phyloP scores from a whole-genome alignment of 2,113 vertebrate genomes.

The Leptodactylus fuscus region DNA sequence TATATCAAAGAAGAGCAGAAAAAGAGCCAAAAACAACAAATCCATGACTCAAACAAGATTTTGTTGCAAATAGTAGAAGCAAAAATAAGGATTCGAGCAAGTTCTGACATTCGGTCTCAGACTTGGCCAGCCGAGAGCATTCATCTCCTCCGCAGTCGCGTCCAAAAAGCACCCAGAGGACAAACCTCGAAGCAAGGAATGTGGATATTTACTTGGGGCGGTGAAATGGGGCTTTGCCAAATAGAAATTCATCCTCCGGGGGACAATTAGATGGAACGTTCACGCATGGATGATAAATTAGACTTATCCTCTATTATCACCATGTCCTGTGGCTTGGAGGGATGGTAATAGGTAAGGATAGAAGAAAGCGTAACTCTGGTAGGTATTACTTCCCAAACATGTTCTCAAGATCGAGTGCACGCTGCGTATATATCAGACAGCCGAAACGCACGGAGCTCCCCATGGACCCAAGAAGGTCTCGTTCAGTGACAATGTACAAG shows the following conservation, averaged over 20 bases:
- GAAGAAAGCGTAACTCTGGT: slow-evolving; percentile 37
- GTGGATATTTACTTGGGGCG: slow-evolving; percentile 44
- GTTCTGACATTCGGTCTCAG: slow-evolving; percentile 10
- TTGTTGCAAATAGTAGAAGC: background rate
- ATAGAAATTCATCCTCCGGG: slow-evolving; percentile 12
- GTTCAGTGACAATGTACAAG: slow-evolving; percentile 29
- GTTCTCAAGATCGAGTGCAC: slow-evolving; percentile 31
- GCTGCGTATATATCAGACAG: slow-evolving; percentile 11
- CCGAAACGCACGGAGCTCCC: slow-evolving; percentile 10
- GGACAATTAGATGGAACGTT: slow-evolving; percentile 38
- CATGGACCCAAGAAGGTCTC: slow-evolving; percentile 16
- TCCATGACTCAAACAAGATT: background rate
- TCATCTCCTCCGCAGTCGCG: background rate
- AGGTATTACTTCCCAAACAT: slow-evolving; percentile 10
- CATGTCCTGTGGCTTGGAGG: slow-evolving; percentile 19
- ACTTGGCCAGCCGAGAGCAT: background rate
- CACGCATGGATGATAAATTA: slow-evolving; percentile 48
- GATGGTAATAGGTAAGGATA: slow-evolving; percentile 21
- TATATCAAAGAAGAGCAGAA: background rate
- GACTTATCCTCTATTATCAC: slow-evolving; percentile 25
- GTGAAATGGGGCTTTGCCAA: slow-evolving; percentile 28
- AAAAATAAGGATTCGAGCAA: slow-evolving; percentile 3
- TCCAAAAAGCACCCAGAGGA: slow-evolving; percentile 48
- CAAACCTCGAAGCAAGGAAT: slow-evolving; percentile 13
- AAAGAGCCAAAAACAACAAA: background rate